Evolutionary conservation across 1,140 invertebrate genomes (phyloP).

Genomic region (Drosophila asahinai): DNA sequence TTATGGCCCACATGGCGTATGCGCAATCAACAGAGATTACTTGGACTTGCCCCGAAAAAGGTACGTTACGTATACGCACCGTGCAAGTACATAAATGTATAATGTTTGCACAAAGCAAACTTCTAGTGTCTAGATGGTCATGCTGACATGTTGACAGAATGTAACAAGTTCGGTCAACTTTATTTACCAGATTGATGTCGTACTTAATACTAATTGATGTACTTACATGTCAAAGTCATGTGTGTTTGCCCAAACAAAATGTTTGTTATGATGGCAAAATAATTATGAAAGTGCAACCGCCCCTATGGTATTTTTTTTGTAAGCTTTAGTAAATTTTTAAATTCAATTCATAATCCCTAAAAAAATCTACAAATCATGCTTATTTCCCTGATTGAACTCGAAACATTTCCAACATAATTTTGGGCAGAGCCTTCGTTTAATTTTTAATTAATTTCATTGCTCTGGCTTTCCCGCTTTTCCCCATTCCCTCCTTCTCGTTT

Average conservation of each 20-base stretch:
- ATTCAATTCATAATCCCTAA: no score
- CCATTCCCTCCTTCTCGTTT: background rate
- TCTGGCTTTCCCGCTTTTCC: background rate
- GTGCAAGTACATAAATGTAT: constrained; percentile 41
- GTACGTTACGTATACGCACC: constrained; percentile 23
- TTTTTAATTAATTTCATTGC: constrained; percentile 7
- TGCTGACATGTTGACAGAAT: constrained; percentile 39
- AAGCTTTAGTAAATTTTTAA: no score
- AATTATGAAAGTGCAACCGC: background rate
- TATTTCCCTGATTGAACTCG: background rate
- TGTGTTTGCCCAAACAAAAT: constrained; percentile 6
- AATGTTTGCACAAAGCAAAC: constrained; percentile 38
- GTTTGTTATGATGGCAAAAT: constrained; percentile 6
- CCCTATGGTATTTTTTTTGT: no score
- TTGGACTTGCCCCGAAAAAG: constrained; percentile 15
- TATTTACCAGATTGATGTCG: constrained; percentile 45
- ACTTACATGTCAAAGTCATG: constrained; percentile 6
- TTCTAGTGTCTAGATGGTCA: constrained; percentile 24
- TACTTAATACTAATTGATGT: constrained; percentile 48
- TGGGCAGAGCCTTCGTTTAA: background rate
- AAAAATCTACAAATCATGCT: no score
- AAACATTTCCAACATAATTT: background rate
- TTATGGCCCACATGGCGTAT: constrained; percentile 47
- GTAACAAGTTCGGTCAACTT: constrained; percentile 44
- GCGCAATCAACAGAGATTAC: constrained; percentile 55